Conservation (phyloP, 2,797 vertebrate genomes). For the Cossypha heuglini region DNA sequence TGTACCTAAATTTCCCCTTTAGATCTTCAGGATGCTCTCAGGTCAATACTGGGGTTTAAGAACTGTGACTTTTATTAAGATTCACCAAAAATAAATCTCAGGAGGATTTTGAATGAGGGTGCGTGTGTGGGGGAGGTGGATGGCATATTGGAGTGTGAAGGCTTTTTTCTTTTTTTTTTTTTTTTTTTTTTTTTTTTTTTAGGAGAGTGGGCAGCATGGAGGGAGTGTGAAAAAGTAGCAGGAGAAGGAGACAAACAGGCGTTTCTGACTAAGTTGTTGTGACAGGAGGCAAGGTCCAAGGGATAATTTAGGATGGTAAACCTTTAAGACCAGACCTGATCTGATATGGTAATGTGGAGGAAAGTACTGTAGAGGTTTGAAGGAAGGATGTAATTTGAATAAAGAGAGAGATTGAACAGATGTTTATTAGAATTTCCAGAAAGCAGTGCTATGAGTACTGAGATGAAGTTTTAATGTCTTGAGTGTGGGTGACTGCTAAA, state of each 20-base stretch:
- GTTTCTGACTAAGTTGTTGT: conserved; percentile 45
- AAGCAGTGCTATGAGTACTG: background rate
- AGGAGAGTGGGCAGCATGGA: conserved; percentile 18
- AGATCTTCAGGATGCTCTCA: background rate
- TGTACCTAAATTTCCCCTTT: background rate
- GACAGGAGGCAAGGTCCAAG: conserved; percentile 21
- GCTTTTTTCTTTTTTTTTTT: background rate
- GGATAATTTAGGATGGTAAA: background rate
- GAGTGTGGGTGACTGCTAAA: background rate
- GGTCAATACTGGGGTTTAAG: background rate
- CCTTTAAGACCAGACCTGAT: background rate
- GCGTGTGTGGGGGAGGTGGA: background rate
- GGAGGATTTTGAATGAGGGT: conserved; percentile 37
- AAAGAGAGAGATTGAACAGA: background rate
- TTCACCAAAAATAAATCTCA: background rate
- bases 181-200: background rate
- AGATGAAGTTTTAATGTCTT: background rate
- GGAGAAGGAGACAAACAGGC: conserved; percentile 1
- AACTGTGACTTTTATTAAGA: background rate
- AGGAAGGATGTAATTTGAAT: background rate
- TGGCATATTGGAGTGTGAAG: conserved; percentile 30
- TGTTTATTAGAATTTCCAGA: background rate
- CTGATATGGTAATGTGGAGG: background rate
- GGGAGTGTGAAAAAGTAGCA: conserved; percentile 51
- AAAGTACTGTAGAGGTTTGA: background rate